Conservation (phyloP, 2,888 invertebrate species). For the Physocephala rufipes region DNA sequence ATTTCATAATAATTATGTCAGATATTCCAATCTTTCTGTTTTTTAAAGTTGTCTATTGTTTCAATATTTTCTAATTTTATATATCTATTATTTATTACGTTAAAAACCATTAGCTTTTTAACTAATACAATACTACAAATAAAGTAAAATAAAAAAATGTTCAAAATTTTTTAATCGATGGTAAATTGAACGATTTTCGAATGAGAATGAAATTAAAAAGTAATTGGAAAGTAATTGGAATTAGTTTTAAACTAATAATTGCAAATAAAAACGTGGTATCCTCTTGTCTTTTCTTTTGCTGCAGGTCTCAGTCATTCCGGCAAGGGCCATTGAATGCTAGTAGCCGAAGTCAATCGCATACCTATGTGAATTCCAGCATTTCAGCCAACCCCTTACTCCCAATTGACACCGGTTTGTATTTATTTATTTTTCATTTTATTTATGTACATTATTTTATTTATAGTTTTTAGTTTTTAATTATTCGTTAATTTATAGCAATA, state of each 20-base stretch:
- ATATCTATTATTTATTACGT: too few relatives aligned
- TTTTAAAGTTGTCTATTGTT: too few relatives aligned
- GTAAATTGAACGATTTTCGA: background rate
- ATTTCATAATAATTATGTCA: too few relatives aligned
- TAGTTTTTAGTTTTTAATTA: slow-evolving; percentile 41
- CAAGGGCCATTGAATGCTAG: slow-evolving; percentile 70
- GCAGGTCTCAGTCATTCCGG: slow-evolving; percentile 95
- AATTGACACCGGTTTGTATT: slow-evolving; percentile 77
- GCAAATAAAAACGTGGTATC: slow-evolving; percentile 62
- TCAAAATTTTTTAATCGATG: too few relatives aligned
- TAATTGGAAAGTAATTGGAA: slow-evolving; percentile 42
- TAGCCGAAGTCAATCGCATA: slow-evolving; percentile 69
- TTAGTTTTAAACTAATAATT: slow-evolving; percentile 51
- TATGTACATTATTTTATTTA: slow-evolving; percentile 49
- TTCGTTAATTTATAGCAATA: too few relatives aligned
- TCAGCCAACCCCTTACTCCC: slow-evolving; percentile 95
- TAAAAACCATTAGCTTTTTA: too few relatives aligned
- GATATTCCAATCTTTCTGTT: too few relatives aligned
- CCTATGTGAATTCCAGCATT: slow-evolving; percentile 85
- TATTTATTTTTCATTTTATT: slow-evolving; percentile 58
- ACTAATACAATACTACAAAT: too few relatives aligned
- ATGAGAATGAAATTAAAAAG: background rate
- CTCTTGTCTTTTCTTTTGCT: slow-evolving; percentile 68
- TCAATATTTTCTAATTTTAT: too few relatives aligned
- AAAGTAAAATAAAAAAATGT: too few relatives aligned